A percentile compares a stretch with the other conserved stretches of the same genome.
phyloP scores from a whole-genome alignment of 2,797 vertebrate species.

The Lagothrix lagotricha region DNA sequence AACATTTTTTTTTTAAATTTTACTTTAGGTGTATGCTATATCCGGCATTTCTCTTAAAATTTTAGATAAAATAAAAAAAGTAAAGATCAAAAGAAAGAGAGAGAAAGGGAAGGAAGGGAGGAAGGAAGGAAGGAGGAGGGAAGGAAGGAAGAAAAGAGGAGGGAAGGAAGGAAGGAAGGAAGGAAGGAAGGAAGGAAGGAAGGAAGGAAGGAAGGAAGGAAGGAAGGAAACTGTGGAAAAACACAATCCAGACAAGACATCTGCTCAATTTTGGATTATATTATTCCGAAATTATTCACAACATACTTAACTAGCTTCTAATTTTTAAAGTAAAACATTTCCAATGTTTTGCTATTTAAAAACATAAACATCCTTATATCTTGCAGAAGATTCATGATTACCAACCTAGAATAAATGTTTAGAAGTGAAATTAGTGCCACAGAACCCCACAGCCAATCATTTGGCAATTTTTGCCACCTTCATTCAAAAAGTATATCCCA shows the following conservation, averaged over 20 bases:
- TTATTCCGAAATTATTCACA: not conserved
- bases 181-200: no score
- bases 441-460: not conserved
- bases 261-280: not conserved
- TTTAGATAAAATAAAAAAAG: not conserved
- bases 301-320: not conserved
- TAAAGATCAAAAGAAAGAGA: not conserved
- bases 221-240: not conserved
- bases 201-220: not conserved
- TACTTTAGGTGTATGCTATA: no score
- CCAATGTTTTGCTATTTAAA: not conserved
- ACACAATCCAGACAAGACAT: not conserved
- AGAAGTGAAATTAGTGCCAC: not conserved
- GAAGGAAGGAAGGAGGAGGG: no score
- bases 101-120: not conserved
- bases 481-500: not conserved
- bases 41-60: not conserved
- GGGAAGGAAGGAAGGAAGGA: no score
- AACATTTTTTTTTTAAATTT: not conserved
- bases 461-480: not conserved
- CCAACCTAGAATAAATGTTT: not conserved
- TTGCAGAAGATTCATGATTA: not conserved
- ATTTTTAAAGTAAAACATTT: not conserved
- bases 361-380: not conserved
- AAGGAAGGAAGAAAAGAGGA: not conserved